A percentile compares a stretch with the other conserved stretches of the same genome.
phyloP scores from a whole-genome alignment of 1,140 invertebrate species.

The Macrosteles quadrilineatus region DNA sequence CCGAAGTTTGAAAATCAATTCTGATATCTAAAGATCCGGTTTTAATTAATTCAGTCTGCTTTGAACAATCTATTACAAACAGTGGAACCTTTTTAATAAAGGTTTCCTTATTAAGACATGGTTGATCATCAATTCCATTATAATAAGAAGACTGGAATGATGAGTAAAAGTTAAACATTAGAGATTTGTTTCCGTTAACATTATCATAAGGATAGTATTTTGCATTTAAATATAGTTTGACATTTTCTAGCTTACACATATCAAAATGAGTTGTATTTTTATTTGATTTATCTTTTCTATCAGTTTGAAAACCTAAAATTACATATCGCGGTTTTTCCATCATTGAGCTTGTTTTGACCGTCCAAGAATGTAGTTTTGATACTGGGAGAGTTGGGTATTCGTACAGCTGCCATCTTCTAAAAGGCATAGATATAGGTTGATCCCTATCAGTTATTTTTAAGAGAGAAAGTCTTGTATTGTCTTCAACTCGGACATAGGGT shows the following conservation, averaged over 20 bases:
- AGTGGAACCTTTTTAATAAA: slow-evolving; percentile 5
- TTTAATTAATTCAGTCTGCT: slow-evolving; percentile 22
- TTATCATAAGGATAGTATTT: slow-evolving; percentile 36
- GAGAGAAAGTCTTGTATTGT: slow-evolving; percentile 34
- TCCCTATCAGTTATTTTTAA: slow-evolving; percentile 39
- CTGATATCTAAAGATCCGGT: slow-evolving; percentile 14
- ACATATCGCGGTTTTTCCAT: slow-evolving; percentile 35
- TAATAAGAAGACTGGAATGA: slow-evolving; percentile 22
- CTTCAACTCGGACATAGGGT: slow-evolving; percentile 41
- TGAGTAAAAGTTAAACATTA: slow-evolving; percentile 6
- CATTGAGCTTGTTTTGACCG: slow-evolving; percentile 41
- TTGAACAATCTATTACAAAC: slow-evolving; percentile 16
- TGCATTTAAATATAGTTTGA: slow-evolving; percentile 37
- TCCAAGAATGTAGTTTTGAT: slow-evolving; percentile 42
- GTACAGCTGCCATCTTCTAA: slow-evolving; percentile 48
- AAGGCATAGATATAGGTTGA: slow-evolving; percentile 42
- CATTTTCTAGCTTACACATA: slow-evolving; percentile 34
- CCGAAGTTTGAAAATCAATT: slow-evolving; percentile 16
- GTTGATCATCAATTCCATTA: background rate
- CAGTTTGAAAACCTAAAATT: slow-evolving; percentile 38
- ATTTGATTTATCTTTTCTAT: slow-evolving; percentile 29
- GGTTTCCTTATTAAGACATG: background rate
- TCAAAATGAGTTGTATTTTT: slow-evolving; percentile 32
- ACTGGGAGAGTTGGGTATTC: slow-evolving; percentile 47
- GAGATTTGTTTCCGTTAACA: slow-evolving; percentile 1